These are phyloP conservation scores for Acropternis orthonyx DNA, from an alignment of 2,797 vertebrate species.

Conservation along the genomic window DNA sequence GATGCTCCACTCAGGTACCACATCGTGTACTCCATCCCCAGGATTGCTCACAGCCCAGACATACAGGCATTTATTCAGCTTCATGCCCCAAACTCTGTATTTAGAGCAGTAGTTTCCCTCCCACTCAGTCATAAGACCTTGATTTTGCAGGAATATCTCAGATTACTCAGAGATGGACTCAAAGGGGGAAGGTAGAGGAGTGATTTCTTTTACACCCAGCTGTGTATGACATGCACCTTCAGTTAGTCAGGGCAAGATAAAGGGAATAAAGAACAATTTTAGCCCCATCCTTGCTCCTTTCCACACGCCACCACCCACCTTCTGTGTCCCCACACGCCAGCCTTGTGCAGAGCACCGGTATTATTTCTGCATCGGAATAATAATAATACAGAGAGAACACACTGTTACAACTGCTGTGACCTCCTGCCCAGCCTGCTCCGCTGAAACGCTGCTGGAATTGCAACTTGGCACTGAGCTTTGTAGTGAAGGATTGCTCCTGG, in stretches of 20 bases:
- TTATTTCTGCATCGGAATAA: constrained; percentile 61
- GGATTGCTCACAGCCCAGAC: neutral
- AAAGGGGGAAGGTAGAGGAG: neutral
- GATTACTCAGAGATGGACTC: neutral
- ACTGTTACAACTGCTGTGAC: neutral
- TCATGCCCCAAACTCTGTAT: neutral
- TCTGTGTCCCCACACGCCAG: neutral
- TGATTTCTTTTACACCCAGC: neutral
- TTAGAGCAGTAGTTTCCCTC: neutral
- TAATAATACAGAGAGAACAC: constrained; percentile 9
- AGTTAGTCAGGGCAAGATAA: neutral
- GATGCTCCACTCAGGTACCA: neutral
- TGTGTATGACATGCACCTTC: neutral
- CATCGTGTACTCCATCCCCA: neutral
- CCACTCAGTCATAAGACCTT: neutral
- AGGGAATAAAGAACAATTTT: constrained; percentile 5
- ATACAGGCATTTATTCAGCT: neutral
- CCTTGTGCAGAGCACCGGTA: neutral
- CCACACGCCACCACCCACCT: neutral
- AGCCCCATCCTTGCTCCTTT: neutral
- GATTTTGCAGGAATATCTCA: neutral
- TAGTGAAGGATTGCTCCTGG: constrained; percentile 2
- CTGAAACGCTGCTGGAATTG: constrained; percentile 33
- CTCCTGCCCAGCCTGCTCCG: neutral
- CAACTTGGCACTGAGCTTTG: constrained; percentile 7